These are phyloP conservation scores for Callopanchax toddi DNA, from an alignment of 2,113 vertebrate species.

Conservation along the genomic window DNA sequence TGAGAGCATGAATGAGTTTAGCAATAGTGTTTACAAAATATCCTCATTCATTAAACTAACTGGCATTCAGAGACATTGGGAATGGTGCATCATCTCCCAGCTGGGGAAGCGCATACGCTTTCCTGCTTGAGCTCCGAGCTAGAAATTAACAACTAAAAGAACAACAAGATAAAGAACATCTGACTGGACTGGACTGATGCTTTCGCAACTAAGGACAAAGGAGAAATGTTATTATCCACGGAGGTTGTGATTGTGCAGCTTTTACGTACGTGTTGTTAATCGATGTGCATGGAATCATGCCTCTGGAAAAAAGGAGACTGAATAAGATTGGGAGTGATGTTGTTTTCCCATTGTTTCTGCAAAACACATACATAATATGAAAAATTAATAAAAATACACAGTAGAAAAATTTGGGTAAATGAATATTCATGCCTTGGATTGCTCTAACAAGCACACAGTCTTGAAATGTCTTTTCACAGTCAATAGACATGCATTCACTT, in stretches of 20 bases:
- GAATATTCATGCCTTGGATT: constrained; percentile 71
- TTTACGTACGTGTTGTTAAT: not conserved
- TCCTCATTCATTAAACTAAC: constrained; percentile 46
- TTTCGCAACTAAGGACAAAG: not conserved
- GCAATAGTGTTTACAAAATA: constrained; percentile 33
- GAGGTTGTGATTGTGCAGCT: not conserved
- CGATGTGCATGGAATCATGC: constrained; percentile 2
- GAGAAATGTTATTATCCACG: not conserved
- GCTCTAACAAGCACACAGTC: constrained; percentile 57
- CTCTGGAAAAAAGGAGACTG: not conserved
- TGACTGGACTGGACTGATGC: not conserved
- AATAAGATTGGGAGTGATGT: constrained; percentile 1
- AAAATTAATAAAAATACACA: constrained; percentile 56
- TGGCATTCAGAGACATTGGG: constrained; percentile 29
- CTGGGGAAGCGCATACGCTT: constrained; percentile 12
- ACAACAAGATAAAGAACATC: constrained; percentile 4
- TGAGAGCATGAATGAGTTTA: constrained; percentile 39
- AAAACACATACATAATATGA: constrained; percentile 52
- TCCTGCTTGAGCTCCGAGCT: constrained; percentile 4
- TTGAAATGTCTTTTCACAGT: constrained; percentile 64
- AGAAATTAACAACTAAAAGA: constrained; percentile 12
- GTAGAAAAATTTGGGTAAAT: constrained; percentile 53
- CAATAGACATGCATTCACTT: constrained; percentile 53
- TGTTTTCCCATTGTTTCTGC: constrained; percentile 33
- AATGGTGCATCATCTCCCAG: constrained; percentile 6